A percentile compares a stretch with the other conserved stretches of the same genome.
These are phyloP conservation scores for Andricus grossulariae DNA, from an alignment of 1,140 invertebrate genomes.

Conservation along the genomic window DNA sequence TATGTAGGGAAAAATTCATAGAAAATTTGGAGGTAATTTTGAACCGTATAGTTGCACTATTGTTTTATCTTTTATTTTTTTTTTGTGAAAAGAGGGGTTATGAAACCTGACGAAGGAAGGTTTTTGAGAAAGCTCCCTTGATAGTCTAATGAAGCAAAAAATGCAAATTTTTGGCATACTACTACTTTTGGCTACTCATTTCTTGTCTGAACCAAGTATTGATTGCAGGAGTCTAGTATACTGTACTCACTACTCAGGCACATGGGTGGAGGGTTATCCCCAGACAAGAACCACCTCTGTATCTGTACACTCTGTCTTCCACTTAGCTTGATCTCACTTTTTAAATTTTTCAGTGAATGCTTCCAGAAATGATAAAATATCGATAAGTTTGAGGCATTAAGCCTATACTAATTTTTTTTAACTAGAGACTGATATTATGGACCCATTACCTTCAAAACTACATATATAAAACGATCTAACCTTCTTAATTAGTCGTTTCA, in stretches of 20 bases:
- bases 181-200: slow-evolving; percentile 33
- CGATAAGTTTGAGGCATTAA: background rate
- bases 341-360: slow-evolving; percentile 46
- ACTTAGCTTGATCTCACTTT: slow-evolving; percentile 59
- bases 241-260: slow-evolving; percentile 60
- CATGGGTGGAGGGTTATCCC: slow-evolving; percentile 66
- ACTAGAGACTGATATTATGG: no score
- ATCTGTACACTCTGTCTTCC: slow-evolving; percentile 59
- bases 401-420: no score
- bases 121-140: background rate
- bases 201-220: slow-evolving; percentile 67
- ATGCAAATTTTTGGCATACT: slow-evolving; percentile 33
- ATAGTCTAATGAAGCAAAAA: background rate
- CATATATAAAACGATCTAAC: no score
- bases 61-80: background rate
- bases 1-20: background rate
- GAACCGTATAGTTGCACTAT: background rate
- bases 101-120: no score
- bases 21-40: background rate
- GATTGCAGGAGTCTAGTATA: slow-evolving; percentile 70
- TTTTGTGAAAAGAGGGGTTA: background rate
- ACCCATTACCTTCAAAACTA: no score
- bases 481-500: no score
- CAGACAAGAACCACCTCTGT: slow-evolving; percentile 68
- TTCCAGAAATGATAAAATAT: slow-evolving; percentile 25